Evolutionary conservation across 2,113 vertebrate genomes (phyloP).

Genomic region (cattle (Bos taurus)): DNA sequence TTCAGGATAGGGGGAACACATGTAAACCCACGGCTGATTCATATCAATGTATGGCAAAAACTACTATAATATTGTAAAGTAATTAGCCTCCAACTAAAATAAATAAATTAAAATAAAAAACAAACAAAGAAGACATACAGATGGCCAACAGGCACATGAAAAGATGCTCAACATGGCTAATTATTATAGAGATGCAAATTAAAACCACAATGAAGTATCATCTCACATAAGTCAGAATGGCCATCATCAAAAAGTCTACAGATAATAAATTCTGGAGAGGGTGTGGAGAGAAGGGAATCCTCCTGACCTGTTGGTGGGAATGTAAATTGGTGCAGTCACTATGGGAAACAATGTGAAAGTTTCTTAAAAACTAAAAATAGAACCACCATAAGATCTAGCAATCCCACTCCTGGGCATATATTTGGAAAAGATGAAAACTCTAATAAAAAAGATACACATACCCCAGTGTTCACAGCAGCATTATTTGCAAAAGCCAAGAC

Average conservation of each 20-base stretch:
- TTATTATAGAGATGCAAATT: background rate
- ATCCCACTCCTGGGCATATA: background rate
- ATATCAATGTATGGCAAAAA: too few species aligned
- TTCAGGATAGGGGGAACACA: too few species aligned
- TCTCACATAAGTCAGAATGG: background rate
- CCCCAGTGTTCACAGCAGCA: background rate
- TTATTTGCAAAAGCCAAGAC: background rate
- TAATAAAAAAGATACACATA: background rate
- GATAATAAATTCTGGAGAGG: background rate
- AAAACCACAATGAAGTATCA: background rate
- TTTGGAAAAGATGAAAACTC: background rate
- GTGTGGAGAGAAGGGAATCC: background rate
- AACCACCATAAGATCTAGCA: background rate
- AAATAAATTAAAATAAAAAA: too few species aligned
- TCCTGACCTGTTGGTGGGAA: background rate
- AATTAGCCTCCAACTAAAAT: too few species aligned
- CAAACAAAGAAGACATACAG: background rate
- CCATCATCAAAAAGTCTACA: background rate
- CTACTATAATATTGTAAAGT: too few species aligned
- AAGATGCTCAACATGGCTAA: background rate
- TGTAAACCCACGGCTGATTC: too few species aligned
- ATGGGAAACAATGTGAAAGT: background rate
- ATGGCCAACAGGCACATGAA: background rate
- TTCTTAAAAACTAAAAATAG: background rate
- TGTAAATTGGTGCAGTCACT: background rate